Evolutionary conservation across 2,113 vertebrate genomes (phyloP).

Genomic region (Choloepus hoffmanni): DNA sequence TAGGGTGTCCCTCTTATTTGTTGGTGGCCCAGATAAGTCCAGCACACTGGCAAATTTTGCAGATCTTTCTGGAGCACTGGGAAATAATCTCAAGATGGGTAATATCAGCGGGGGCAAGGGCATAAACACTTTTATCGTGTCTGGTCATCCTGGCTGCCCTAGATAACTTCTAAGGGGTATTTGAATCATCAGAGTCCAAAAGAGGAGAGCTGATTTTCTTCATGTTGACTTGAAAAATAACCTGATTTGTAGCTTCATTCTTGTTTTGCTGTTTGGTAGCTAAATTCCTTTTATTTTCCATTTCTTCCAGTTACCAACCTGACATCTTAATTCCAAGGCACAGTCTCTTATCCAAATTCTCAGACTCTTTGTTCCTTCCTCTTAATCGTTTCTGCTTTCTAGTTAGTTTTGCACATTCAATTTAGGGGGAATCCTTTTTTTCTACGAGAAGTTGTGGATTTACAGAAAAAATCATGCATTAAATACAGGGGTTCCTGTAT

Average conservation of each 20-base stretch:
- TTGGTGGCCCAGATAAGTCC: neutral
- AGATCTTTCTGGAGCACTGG: neutral
- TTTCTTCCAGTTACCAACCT: neutral
- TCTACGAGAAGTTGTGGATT: no score
- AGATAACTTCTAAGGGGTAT: neutral
- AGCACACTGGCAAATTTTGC: no score
- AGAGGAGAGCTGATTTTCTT: neutral
- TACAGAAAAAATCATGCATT: no score
- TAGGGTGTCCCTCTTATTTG: neutral
- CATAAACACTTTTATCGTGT: neutral
- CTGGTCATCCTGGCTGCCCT: neutral
- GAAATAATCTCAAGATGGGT: neutral
- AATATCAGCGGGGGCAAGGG: neutral
- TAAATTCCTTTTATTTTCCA: neutral
- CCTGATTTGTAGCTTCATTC: neutral
- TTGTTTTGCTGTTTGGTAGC: neutral
- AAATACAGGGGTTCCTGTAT: no score
- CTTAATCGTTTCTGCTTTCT: neutral
- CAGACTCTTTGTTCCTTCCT: neutral
- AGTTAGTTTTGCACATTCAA: neutral
- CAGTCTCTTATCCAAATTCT: neutral
- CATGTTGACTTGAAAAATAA: neutral
- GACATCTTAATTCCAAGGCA: neutral
- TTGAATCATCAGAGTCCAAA: neutral
- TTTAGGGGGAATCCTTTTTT: neutral